Conservation (phyloP, 2,888 invertebrate species). For the Dryomyza anilis region DNA sequence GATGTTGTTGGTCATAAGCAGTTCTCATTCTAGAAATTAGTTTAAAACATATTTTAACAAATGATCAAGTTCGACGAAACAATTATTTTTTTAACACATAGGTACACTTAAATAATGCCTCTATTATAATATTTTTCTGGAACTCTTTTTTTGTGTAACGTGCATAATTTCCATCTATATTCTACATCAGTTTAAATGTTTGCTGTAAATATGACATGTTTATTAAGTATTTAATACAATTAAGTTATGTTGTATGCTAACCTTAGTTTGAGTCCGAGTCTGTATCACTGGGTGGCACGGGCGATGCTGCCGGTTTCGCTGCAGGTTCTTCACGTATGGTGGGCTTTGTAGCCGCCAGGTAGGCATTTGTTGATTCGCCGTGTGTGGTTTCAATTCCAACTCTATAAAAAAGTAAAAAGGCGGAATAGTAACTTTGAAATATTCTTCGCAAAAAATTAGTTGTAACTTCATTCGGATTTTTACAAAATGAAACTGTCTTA, state of each 20-base stretch:
- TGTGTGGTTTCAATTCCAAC: slow-evolving; percentile 90
- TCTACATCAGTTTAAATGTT: no score
- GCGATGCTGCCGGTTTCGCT: slow-evolving; percentile 59
- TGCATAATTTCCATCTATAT: no score
- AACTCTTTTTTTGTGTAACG: slow-evolving; percentile 6
- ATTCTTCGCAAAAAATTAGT: no score
- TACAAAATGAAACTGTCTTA: no score
- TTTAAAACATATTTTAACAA: slow-evolving; percentile 7
- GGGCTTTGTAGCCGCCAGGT: slow-evolving; percentile 68
- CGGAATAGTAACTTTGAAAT: no score
- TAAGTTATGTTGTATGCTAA: slow-evolving; percentile 3
- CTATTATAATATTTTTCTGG: slow-evolving; percentile 16
- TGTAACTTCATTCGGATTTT: no score
- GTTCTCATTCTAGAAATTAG: background rate
- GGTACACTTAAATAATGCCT: background rate
- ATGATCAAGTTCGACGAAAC: no score
- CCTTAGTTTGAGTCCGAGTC: slow-evolving; percentile 66
- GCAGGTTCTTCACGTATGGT: slow-evolving; percentile 56
- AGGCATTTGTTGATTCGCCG: slow-evolving; percentile 73
- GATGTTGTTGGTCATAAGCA: slow-evolving; percentile 25
- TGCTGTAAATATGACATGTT: no score
- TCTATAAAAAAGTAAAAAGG: slow-evolving; percentile 57
- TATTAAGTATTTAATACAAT: no score
- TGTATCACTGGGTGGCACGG: slow-evolving; percentile 63
- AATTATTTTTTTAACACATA: background rate